phyloP scores from a whole-genome alignment of 2,888 invertebrate species.

The Sinodicranocentrus sp. region DNA sequence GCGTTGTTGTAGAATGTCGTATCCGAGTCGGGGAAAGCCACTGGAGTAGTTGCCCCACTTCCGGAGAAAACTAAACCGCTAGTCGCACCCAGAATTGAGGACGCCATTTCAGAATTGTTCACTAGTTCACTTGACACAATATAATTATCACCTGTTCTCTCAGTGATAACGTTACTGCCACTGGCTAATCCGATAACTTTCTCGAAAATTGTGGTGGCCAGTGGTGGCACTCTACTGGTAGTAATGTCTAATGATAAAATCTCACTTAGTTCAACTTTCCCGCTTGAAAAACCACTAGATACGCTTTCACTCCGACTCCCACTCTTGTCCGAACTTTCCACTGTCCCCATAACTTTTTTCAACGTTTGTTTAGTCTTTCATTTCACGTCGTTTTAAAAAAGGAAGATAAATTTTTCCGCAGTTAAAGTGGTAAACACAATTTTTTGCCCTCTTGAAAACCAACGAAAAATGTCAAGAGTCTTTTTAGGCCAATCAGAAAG shows the following conservation, averaged over 20 bases:
- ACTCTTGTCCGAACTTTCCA: not conserved
- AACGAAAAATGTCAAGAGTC: no score
- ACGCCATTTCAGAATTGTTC: constrained; percentile 30
- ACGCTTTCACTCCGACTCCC: constrained; percentile 10
- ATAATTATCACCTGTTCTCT: constrained; percentile 15
- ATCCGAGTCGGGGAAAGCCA: constrained; percentile 17
- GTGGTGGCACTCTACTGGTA: not conserved
- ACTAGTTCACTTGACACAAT: not conserved
- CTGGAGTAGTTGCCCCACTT: constrained; percentile 37
- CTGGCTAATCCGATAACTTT: constrained; percentile 5
- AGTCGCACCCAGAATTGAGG: constrained; percentile 7
- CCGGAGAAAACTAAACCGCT: constrained; percentile 31
- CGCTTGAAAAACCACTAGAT: not conserved
- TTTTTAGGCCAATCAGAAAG: constrained; percentile 40
- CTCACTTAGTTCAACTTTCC: no score
- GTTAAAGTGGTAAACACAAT: constrained; percentile 29
- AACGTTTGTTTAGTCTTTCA: no score
- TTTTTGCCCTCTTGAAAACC: no score
- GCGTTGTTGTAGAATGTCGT: constrained; percentile 5
- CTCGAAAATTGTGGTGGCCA: not conserved
- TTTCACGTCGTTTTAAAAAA: no score
- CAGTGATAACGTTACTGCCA: not conserved
- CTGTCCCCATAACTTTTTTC: not conserved
- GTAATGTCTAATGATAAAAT: not conserved
- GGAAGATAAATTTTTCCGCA: not conserved